Evolutionary conservation across 2,113 vertebrate species (phyloP), one percentile per base, ranked within the genome.

Genomic region (Irena cyanogastra): DNA sequence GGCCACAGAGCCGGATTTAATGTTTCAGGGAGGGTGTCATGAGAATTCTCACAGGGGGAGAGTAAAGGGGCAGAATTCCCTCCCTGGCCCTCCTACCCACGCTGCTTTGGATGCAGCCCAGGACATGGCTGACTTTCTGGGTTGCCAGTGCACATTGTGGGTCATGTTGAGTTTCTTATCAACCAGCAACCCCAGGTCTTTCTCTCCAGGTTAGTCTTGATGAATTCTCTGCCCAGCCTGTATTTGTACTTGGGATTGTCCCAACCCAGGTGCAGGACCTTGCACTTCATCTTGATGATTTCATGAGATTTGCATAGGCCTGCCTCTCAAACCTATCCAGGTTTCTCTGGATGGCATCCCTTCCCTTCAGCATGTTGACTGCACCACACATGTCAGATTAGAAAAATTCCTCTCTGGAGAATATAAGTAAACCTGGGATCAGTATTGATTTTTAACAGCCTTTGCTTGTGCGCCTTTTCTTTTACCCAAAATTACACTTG

Each of bases 401-500:
- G 78, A 91, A 83, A 85, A 82, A 70, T 37, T 93, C 44, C 21
- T 24, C 63, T 91, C 50, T 77, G 41, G 77, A 26, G 69, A 57
- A 14, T 65, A 47, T 60, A 75, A 60, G 31, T 76, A 45, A 87
- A 56, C 19, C 17, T 77, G 75, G 39, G 71, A 87, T 82, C 41
- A 17, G 35, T 79, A 82, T 50, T 81, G 89, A 87, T 84, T 92
- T 94, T 81, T 88, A 90, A 72, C 53, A 86, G 65, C 15, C 13
- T 60, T 83, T 84, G 37, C 61, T 87, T 80, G 22, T 77, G 87
- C 0, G 0, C 16, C 28, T 91, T 68, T 81, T 45, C 22, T 64
- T 90, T 56, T 42, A 86, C 54, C 28, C 68, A 61, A 89, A 95
- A 85, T 88, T 86, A 56, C 9, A 1, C 45, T 0, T 33, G 41